These are phyloP conservation scores for Tenthredo notha DNA, from an alignment of 2,888 invertebrate genomes.

Conservation along the genomic window DNA sequence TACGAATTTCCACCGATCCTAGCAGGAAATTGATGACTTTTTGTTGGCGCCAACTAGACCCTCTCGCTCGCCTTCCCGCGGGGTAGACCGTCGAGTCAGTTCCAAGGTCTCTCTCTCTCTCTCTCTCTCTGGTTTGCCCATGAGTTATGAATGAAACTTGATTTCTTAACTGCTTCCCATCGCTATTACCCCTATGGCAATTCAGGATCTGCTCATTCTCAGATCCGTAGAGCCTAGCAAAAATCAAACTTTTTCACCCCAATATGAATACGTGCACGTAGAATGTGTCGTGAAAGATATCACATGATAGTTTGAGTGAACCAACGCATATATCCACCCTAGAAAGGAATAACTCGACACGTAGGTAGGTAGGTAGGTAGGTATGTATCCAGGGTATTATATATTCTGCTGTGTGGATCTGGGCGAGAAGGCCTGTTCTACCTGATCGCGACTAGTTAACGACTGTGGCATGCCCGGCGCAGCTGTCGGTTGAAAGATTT, in stretches of 20 bases:
- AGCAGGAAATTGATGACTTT: slow-evolving; percentile 75
- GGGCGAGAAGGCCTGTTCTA: slow-evolving; percentile 58
- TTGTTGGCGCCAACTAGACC: slow-evolving; percentile 40
- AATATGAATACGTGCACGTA: too few species aligned
- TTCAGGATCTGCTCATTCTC: neutral
- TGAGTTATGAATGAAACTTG: slow-evolving; percentile 70
- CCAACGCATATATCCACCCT: neutral
- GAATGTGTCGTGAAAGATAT: neutral
- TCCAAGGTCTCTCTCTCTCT: neutral
- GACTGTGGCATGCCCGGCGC: slow-evolving; percentile 59
- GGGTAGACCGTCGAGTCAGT: slow-evolving; percentile 9
- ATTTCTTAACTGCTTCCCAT: slow-evolving; percentile 57
- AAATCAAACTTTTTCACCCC: neutral
- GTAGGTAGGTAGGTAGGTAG: neutral
- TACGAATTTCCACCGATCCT: slow-evolving; percentile 74
- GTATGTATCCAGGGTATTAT: slow-evolving; percentile 4
- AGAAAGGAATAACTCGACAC: neutral
- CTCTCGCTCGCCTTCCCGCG: slow-evolving; percentile 37
- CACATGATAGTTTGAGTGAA: neutral
- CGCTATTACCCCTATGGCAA: neutral
- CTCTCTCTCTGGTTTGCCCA: slow-evolving; percentile 53
- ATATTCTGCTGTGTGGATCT: slow-evolving; percentile 14
- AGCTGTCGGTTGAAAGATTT: slow-evolving; percentile 63
- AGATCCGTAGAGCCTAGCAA: neutral
- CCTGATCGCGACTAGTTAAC: slow-evolving; percentile 69